Percentiles rank a stretch among this genome's conserved stretches.
Conservation (phyloP, 2,797 vertebrate species). For the Zonotrichia albicollis region DNA sequence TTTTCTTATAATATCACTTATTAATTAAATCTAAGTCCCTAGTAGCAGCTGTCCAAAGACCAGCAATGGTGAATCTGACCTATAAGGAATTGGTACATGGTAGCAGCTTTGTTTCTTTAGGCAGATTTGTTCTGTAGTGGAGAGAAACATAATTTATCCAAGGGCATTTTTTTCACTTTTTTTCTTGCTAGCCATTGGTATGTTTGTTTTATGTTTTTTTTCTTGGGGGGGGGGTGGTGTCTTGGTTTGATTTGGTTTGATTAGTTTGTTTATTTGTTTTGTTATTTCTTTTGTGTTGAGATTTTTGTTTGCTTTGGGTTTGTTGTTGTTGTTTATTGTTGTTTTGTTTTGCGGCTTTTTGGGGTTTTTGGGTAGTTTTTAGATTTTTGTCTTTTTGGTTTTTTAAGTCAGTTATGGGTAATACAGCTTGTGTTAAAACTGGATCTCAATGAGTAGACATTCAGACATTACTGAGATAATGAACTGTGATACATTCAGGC, state of each 20-base stretch:
- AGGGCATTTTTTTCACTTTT: not conserved
- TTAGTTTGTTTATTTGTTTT: too few relatives aligned
- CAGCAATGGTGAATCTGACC: not conserved
- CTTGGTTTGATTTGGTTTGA: not conserved
- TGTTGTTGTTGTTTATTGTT: too few relatives aligned
- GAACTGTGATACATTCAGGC: not conserved
- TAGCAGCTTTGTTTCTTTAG: not conserved
- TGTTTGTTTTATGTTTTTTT: rapidly evolving
- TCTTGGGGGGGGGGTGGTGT: not conserved
- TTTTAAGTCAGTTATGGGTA: not conserved
- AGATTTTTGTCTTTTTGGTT: not conserved
- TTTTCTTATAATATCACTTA: not conserved
- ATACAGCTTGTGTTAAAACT: not conserved
- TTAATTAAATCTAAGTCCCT: not conserved
- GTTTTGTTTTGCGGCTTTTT: too few relatives aligned
- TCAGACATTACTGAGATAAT: not conserved
- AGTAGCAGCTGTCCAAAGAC: not conserved
- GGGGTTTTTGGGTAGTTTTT: not conserved
- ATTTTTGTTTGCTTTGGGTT: not conserved
- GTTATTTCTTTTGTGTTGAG: not conserved
- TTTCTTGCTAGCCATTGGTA: not conserved
- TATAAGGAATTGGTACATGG: not conserved
- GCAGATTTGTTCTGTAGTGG: not conserved
- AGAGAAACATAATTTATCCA: not conserved
- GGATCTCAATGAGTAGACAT: not conserved